These are phyloP conservation scores for Onthophagus taurus DNA, from an alignment of 1,140 invertebrate genomes.

Conservation along the genomic window DNA sequence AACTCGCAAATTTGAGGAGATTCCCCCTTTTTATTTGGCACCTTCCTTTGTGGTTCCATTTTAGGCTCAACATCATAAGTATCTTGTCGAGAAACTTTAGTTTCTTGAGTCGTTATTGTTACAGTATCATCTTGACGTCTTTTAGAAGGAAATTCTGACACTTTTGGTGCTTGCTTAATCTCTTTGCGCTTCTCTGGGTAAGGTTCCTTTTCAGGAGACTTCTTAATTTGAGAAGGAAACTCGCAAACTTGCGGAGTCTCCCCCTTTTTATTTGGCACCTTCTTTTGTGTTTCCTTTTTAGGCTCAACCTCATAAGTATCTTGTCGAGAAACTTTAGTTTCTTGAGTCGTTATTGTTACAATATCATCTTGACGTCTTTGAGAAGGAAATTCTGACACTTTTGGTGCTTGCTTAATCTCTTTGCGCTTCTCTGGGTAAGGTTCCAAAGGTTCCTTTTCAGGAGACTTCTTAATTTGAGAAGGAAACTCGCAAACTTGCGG, in stretches of 20 bases:
- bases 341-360: constrained; percentile 18
- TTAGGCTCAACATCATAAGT: neutral
- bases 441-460: constrained; percentile 23
- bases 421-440: constrained; percentile 19
- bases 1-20: constrained; percentile 19
- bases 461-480: constrained; percentile 23
- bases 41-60: constrained; percentile 1
- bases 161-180: constrained; percentile 1
- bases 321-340: neutral
- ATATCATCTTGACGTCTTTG: constrained; percentile 18
- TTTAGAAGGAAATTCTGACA: constrained; percentile 21
- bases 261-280: constrained; percentile 17
- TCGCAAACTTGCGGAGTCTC: constrained; percentile 11
- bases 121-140: too few relatives aligned
- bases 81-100: neutral
- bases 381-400: constrained; percentile 15
- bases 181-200: constrained; percentile 3
- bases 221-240: constrained; percentile 20
- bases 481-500: constrained; percentile 21
- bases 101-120: too few relatives aligned
- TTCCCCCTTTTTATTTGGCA: too few relatives aligned
- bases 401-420: constrained; percentile 8
- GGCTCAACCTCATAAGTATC: constrained; percentile 7
- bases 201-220: constrained; percentile 17
- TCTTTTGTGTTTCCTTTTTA: constrained; percentile 16